These are phyloP conservation scores for Malthinus seriepunctatus DNA, from an alignment of 2,888 invertebrate species.

Conservation along the genomic window DNA sequence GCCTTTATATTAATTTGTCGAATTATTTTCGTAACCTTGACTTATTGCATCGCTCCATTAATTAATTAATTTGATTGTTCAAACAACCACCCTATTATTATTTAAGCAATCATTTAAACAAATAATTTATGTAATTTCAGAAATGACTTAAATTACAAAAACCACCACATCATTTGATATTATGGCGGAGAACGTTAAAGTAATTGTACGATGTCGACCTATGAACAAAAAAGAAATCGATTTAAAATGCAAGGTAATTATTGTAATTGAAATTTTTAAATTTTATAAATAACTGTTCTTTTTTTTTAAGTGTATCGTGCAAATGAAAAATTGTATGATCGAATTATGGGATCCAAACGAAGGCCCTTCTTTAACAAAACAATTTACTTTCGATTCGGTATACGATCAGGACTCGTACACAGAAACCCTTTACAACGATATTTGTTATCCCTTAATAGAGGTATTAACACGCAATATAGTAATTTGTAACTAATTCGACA, in stretches of 20 bases:
- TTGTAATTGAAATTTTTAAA: background rate
- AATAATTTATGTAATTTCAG: conserved; percentile 6
- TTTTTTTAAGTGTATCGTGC: conserved; percentile 62
- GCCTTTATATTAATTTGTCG: no score
- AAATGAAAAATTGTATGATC: conserved; percentile 66
- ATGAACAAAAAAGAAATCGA: conserved; percentile 77
- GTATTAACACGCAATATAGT: conserved; percentile 49
- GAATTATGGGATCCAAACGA: conserved; percentile 67
- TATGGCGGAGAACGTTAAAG: conserved; percentile 73
- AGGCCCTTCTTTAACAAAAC: conserved; percentile 63
- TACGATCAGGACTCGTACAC: conserved; percentile 79
- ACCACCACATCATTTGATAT: background rate
- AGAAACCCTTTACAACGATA: conserved; percentile 85
- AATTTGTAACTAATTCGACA: background rate
- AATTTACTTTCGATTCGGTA: conserved; percentile 83
- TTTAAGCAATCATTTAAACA: no score
- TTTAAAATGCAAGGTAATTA: conserved; percentile 68
- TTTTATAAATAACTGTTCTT: no score
- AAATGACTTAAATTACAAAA: conserved; percentile 9
- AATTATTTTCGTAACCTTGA: no score
- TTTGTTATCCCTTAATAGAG: conserved; percentile 81
- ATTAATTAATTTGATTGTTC: no score
- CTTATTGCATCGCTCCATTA: no score
- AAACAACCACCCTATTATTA: no score
- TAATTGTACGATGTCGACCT: conserved; percentile 84